These are phyloP conservation scores for Syritta pipiens DNA, from an alignment of 2,888 invertebrate genomes.

Conservation along the genomic window DNA sequence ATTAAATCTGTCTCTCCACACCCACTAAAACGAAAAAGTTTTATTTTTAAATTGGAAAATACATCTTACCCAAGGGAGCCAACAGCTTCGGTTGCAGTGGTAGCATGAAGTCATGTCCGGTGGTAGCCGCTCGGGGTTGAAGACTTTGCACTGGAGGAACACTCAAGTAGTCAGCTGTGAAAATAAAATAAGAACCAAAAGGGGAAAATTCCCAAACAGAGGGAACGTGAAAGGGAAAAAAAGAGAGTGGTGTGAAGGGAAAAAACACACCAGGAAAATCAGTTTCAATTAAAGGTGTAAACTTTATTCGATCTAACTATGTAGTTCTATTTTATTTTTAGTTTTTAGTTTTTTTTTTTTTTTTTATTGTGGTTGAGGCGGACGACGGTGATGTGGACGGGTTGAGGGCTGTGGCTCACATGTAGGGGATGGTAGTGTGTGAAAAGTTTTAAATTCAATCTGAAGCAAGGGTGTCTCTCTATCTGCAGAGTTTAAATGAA, in stretches of 20 bases:
- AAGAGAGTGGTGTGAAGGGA: constrained; percentile 50
- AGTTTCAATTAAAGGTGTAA: constrained; percentile 63
- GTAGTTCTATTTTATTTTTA: constrained; percentile 13
- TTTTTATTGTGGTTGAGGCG: not conserved
- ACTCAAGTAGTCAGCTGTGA: constrained; percentile 81
- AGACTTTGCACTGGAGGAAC: constrained; percentile 82
- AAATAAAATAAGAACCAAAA: constrained; percentile 35
- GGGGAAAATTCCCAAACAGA: constrained; percentile 30
- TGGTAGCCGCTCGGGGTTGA: constrained; percentile 86
- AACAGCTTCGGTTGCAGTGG: constrained; percentile 87
- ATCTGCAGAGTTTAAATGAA: too few relatives aligned
- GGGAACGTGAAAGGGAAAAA: constrained; percentile 10
- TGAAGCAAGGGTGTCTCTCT: too few relatives aligned
- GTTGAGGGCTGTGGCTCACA: not conserved
- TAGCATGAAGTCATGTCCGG: constrained; percentile 85
- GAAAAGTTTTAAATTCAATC: constrained; percentile 13
- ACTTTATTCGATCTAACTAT: constrained; percentile 47
- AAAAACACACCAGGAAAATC: constrained; percentile 59
- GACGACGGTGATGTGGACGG: not conserved
- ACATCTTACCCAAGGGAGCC: constrained; percentile 77
- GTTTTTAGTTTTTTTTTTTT: not conserved
- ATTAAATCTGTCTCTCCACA: constrained; percentile 35
- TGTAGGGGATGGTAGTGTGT: constrained; percentile 4
- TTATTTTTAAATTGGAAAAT: constrained; percentile 60
- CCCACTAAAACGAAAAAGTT: constrained; percentile 52